Base-by-base conservation (phyloP, 1,140 invertebrate genomes). In the Apis cerana region DNA sequence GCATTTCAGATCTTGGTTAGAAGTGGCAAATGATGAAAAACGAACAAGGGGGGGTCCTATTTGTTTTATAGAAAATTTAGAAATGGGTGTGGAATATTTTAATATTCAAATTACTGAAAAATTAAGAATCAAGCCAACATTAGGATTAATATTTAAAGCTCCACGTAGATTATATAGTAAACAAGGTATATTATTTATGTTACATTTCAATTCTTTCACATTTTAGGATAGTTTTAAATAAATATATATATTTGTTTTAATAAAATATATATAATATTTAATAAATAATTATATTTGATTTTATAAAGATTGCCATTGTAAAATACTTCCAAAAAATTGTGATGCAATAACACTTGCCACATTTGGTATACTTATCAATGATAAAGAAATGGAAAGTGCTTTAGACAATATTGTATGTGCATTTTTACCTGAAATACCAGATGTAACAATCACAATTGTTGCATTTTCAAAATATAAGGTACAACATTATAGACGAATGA, bases 1-100 rank as follows among this genome's bases (percentile, higher is more conserved):
- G 17, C 61, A 76, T 86, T 89, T 10, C n/a, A 93, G 92, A 79
- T 85, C 84, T 9, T 93, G 92, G 92, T 81, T 75, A 48, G 91
- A 91, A 65, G 91, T 87, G 21, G 91, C 91, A 17, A 81, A 80
- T 43, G 82, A 83, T 65, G 91, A 92, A 71, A 78, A 78, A 48
- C 75, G 59, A 59, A 87, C 79, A 56, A 86, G 88, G 65, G 71
- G 87, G 64, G 74, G 82, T 15, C 86, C 89, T 48, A 61, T 83
- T 11, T 80, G 65, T 77, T 69, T 82, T 13, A 43, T 43, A 19
- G 12, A 61, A 58, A 21, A 17, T 43, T 67, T 43, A 19, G 19
- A 10, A 61, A 23, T 0, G 9, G 1, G 15, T 9, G n/a, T 15
- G 13, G 33, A 75, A 13, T 0, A n/a, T 52, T 2, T 48, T 33